These are phyloP conservation scores for Pelodiscus sinensis DNA, from an alignment of 2,113 vertebrate genomes.

Conservation along the genomic window DNA sequence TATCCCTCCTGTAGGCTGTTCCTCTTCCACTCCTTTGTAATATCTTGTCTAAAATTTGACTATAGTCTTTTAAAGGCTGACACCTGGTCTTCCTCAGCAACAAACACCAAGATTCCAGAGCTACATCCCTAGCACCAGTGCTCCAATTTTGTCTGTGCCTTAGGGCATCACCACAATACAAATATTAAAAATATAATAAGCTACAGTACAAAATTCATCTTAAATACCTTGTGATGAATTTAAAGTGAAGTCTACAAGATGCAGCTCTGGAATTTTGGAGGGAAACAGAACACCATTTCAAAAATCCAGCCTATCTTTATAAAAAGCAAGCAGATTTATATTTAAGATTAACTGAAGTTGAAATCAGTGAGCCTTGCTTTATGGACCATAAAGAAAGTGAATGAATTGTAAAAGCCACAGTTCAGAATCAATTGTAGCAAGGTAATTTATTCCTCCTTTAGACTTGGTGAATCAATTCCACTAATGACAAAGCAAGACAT, in stretches of 20 bases:
- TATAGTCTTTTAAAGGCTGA: not conserved
- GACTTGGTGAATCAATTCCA: fast-evolving
- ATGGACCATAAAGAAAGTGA: not conserved
- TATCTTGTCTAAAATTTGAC: not conserved
- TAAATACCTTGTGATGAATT: not conserved
- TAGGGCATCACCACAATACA: not conserved
- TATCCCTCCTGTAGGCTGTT: fast-evolving
- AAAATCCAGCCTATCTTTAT: not conserved
- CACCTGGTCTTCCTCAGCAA: not conserved
- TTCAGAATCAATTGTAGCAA: not conserved
- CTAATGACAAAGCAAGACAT: not conserved
- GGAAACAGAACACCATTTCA: not conserved
- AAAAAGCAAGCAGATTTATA: not conserved
- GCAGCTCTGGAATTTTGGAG: not conserved
- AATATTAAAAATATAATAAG: not conserved
- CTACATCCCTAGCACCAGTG: not conserved
- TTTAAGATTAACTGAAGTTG: not conserved
- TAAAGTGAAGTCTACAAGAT: not conserved
- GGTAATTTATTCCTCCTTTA: not conserved
- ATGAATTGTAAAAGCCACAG: not conserved
- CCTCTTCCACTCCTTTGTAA: not conserved
- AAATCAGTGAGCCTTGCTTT: not conserved
- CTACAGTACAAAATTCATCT: fast-evolving
- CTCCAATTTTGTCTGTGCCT: not conserved
- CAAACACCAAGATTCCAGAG: not conserved